Base-by-base conservation (phyloP, 2,113 vertebrate species). In the Gobio gobio region DNA sequence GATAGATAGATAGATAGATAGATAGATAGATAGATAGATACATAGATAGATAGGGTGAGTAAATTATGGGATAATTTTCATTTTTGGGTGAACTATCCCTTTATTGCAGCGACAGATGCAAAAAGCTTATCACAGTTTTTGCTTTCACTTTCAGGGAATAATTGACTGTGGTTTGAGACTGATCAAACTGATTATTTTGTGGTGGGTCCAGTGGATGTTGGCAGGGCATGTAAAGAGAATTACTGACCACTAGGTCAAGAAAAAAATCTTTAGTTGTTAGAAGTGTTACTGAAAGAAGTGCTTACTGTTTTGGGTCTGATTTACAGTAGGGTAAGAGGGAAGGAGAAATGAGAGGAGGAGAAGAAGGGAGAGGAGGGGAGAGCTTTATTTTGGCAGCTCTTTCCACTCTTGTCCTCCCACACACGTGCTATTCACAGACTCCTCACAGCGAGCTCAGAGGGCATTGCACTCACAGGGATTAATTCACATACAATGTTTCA, bases 401-500 rank as follows among this genome's bases (percentile, higher is more conserved):
- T 26, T 75, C 61, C 45, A 43, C 76, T 73, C 51, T 61, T 84
- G 59, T 86, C 59, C 87, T 83, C 75, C 81, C 68, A 86, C 49
- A 36, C 76, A 83, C 29, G 43, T 83, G 85, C 85, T 86, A 76
- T 66, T 86, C 85, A 73, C 51, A 68, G 77, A 80, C 61, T 66
- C 70, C 85, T 82, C 78, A 81, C 63, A 51, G 63, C 59, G 26
- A 81, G 61, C 59, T 81, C 63, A 81, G 56, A 83, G 70, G 63
- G 72, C 66, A 63, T 33, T 68, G 72, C 61, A 86, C 79, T 81
- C 26, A 3, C 79, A 68, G 22, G 85, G 85, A 76, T 82, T 81
- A 49, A 74, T 82, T 86, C 85, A 77, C 72, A 82, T 77, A 82
- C 40, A 76, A 63, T 22, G 59, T 80, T 80, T 80, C 64, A 68